phyloP scores from a whole-genome alignment of 2,797 vertebrate genomes.

The Sternarchorhynchus goeldii region DNA sequence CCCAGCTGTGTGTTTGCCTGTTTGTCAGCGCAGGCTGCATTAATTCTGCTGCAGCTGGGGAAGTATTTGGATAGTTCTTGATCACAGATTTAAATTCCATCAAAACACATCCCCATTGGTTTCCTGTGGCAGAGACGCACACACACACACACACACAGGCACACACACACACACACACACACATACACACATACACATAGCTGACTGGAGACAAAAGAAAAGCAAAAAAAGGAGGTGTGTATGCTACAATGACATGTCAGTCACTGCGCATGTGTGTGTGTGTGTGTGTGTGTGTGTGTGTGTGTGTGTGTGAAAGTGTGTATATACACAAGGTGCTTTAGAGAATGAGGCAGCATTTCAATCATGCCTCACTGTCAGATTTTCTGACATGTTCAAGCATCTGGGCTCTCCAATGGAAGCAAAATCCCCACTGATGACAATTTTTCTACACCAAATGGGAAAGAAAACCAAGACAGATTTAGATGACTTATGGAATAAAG shows the following conservation, averaged over 20 bases:
- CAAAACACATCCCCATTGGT: neutral
- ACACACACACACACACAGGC: too few relatives aligned
- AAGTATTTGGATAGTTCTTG: neutral
- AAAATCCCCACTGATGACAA: slow-evolving; percentile 33
- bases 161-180: too few relatives aligned
- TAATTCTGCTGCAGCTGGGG: neutral
- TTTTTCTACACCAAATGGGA: slow-evolving; percentile 66
- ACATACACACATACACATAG: too few relatives aligned
- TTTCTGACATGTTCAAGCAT: slow-evolving; percentile 21
- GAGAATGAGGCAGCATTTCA: slow-evolving; percentile 31
- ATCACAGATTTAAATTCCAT: neutral
- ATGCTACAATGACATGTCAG: slow-evolving; percentile 16
- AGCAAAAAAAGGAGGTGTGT: slow-evolving; percentile 27
- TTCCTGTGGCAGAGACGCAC: neutral
- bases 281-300: too few relatives aligned
- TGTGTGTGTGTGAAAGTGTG: neutral
- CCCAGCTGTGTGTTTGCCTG: neutral
- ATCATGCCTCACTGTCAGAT: slow-evolving; percentile 2
- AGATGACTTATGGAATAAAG: neutral
- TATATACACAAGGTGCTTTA: neutral
- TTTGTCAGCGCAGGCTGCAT: neutral
- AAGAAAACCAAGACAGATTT: neutral
- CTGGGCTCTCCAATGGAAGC: neutral
- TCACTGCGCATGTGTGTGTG: neutral
- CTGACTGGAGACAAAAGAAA: slow-evolving; percentile 5